phyloP scores from a whole-genome alignment of 2,797 vertebrate genomes.

The Acrossocheilus fasciatus region DNA sequence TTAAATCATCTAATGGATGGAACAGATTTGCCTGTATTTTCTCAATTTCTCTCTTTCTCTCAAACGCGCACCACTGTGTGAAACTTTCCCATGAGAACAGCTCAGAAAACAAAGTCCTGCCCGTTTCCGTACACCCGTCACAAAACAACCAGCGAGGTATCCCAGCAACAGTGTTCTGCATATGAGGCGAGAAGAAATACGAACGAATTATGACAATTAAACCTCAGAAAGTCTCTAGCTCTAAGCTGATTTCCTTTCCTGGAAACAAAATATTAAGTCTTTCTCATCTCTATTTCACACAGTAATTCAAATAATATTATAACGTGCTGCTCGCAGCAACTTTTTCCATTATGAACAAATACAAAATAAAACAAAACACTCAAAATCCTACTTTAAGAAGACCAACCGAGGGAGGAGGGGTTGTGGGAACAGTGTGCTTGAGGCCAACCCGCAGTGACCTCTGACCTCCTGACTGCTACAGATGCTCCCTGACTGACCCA shows the following conservation, averaged over 20 bases:
- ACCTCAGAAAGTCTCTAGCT: constrained; percentile 70
- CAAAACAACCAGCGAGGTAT: constrained; percentile 31
- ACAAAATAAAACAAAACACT: constrained; percentile 85
- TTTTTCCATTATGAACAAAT: constrained; percentile 77
- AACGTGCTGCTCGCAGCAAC: constrained; percentile 96
- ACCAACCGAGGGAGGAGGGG: constrained; percentile 57
- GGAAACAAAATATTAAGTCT: constrained; percentile 63
- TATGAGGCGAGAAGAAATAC: constrained; percentile 69
- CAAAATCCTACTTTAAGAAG: constrained; percentile 84
- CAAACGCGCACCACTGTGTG: constrained; percentile 3
- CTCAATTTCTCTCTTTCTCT: constrained; percentile 29
- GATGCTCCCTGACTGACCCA: constrained; percentile 48
- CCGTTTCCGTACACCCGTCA: constrained; percentile 35
- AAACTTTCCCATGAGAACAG: constrained; percentile 44
- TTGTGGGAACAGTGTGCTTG: constrained; percentile 58
- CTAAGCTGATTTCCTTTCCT: constrained; percentile 68
- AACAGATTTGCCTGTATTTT: constrained; percentile 58
- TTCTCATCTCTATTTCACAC: constrained; percentile 76
- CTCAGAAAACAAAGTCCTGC: constrained; percentile 53
- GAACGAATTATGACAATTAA: constrained; percentile 66
- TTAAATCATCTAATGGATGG: constrained; percentile 52
- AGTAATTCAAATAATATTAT: constrained; percentile 90
- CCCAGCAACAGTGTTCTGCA: constrained; percentile 35
- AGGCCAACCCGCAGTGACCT: constrained; percentile 47
- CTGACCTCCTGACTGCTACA: constrained; percentile 62